Evolutionary conservation across 2,113 vertebrate genomes (phyloP).

Genomic region (Pleuronectes platessa): DNA sequence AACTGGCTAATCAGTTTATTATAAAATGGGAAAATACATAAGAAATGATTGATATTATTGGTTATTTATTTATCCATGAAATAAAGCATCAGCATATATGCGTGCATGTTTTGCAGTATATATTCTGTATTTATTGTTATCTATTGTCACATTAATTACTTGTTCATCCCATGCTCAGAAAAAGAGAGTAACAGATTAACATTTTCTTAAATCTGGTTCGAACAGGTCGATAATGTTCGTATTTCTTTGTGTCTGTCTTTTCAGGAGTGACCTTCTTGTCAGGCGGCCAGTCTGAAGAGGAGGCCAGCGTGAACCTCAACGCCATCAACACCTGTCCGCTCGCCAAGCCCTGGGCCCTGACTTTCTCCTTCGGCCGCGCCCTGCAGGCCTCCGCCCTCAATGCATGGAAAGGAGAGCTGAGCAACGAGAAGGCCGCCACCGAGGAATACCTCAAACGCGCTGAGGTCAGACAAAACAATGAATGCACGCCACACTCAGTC

Average conservation of each 20-base stretch:
- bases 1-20: not conserved
- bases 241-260: conserved; percentile 10
- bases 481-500: not conserved
- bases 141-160: not conserved
- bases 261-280: conserved; percentile 97
- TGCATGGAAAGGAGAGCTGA: conserved; percentile 89
- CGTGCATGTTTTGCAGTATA: too few species aligned
- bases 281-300: conserved; percentile 97
- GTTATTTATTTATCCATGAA: too few species aligned
- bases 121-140: too few species aligned
- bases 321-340: conserved; percentile 93
- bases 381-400: conserved; percentile 95
- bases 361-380: conserved; percentile 97
- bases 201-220: not conserved
- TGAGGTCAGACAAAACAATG: conserved; percentile 80
- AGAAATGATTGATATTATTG: not conserved
- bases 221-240: not conserved
- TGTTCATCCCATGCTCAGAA: not conserved
- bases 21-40: not conserved
- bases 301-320: conserved; percentile 95
- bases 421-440: conserved; percentile 88
- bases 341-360: conserved; percentile 92
- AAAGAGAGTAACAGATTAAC: not conserved
- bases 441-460: conserved; percentile 95
- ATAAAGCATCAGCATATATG: too few species aligned